Evolutionary conservation across 2,888 invertebrate species (phyloP), one percentile per base, ranked within the genome.

Genomic region (Nomada ferruginata): DNA sequence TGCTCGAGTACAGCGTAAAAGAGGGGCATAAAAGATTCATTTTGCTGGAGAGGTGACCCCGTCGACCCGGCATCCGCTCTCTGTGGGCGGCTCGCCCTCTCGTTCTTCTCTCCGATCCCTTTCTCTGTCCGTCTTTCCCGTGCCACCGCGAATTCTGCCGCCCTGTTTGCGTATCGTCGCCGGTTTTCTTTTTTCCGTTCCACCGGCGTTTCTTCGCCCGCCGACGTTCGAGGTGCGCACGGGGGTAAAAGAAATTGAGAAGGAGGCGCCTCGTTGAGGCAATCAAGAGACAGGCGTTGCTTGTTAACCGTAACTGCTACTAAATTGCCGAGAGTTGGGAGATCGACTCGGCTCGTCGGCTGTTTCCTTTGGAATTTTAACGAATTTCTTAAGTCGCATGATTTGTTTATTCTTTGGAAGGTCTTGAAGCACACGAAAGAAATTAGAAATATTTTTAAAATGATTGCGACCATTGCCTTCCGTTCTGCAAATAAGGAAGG

Each of bases 291-390:
- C 84, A 82, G 70, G 61, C 73, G 81, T 69, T 69, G 70, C 77
- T 87, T 83, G 87, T 90, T 88, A 87, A 85, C 65, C 84, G 87
- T 86, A 89, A 90, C 85, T 88, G 83, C 80, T 75, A 86, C 82
- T 89, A 89, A 89, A 89, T 87, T 88, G 88, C 87, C 87, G 90
- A 90, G 90, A 90, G 88, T 90, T 90, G 86, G 85, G 84, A 83
- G 87, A 88, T 63, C 59, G 42, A 26, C 47, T 55, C 18, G 23
- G 29, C 11, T 72, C 36, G 64, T 61, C 29, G 47, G 47, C 26
- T 23, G 15, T 47, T 47, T n/a, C 18, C 18, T 42, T 50, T 10
- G 10, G 7, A 3, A 13, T 29, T 36, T 36, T 7, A 7, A 36
- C 23, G 0, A 29, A 23, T 3, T 4, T 44, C 44, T 70, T 44